These are phyloP conservation scores for Madoqua kirkii DNA, from an alignment of 2,113 vertebrate genomes.

Conservation along the genomic window DNA sequence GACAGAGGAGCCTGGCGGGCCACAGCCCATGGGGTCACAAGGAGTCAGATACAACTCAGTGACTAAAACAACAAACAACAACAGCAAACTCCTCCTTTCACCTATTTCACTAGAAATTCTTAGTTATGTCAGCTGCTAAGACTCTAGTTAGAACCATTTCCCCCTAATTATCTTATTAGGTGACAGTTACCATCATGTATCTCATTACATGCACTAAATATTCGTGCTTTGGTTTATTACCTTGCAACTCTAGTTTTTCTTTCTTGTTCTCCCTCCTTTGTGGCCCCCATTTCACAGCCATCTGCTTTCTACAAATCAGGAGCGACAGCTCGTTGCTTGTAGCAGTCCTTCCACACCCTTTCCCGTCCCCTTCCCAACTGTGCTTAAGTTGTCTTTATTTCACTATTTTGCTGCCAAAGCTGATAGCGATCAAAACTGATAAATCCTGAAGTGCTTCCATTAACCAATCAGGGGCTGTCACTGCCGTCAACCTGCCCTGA, in stretches of 20 bases:
- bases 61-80: background rate
- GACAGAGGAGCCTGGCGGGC: background rate
- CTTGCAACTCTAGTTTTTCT: background rate
- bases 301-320: background rate
- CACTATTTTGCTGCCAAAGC: constrained; percentile 52
- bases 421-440: constrained; percentile 48
- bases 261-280: background rate
- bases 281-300: background rate
- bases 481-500: background rate
- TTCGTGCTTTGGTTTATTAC: background rate
- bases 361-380: background rate
- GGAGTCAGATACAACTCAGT: background rate
- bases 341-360: background rate
- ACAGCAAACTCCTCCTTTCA: background rate
- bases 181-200: too few species aligned
- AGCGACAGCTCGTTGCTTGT: background rate
- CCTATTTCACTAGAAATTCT: background rate
- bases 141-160: background rate
- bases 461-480: constrained; percentile 58
- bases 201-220: too few species aligned
- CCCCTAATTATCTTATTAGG: background rate
- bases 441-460: constrained; percentile 55
- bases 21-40: background rate
- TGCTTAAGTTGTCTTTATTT: constrained; percentile 44
- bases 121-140: background rate